Evolutionary conservation across 2,888 invertebrate genomes (phyloP).

Genomic region (Zaprionus obscuricornis): DNA sequence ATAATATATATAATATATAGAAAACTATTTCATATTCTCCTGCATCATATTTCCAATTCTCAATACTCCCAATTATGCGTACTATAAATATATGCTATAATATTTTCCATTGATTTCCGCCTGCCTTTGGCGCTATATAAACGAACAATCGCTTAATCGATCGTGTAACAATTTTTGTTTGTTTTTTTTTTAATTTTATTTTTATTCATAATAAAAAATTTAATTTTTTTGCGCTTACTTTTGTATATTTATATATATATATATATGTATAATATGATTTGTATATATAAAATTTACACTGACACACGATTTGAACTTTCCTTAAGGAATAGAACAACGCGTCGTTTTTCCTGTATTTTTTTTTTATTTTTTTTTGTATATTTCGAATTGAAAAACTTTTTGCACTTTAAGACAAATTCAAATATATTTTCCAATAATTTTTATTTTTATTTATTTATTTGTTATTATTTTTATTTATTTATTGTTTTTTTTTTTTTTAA

Average conservation of each 20-base stretch:
- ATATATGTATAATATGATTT: too few relatives aligned
- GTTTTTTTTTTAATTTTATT: background rate
- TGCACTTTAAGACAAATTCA: too few relatives aligned
- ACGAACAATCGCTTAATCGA: constrained; percentile 6
- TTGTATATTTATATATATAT: background rate
- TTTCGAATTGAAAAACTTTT: too few relatives aligned
- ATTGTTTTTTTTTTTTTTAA: constrained; percentile 1
- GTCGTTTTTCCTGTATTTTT: background rate
- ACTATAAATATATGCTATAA: too few relatives aligned
- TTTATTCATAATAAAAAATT: too few relatives aligned
- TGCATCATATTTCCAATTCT: too few relatives aligned
- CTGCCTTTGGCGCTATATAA: constrained; percentile 37
- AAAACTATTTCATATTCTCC: constrained; percentile 4
- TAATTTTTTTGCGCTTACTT: constrained; percentile 37
- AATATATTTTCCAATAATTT: too few relatives aligned
- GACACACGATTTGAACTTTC: constrained; percentile 19
- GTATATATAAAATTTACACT: constrained; percentile 22
- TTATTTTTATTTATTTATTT: background rate
- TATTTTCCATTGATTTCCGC: constrained; percentile 65
- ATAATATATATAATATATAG: too few relatives aligned
- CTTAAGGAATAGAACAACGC: background rate
- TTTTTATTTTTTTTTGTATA: background rate
- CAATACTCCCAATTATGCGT: constrained; percentile 18
- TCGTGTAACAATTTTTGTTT: constrained; percentile 8
- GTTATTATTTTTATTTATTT: background rate